Base-by-base conservation (phyloP, 1,140 invertebrate genomes). In the Galleria mellonella region DNA sequence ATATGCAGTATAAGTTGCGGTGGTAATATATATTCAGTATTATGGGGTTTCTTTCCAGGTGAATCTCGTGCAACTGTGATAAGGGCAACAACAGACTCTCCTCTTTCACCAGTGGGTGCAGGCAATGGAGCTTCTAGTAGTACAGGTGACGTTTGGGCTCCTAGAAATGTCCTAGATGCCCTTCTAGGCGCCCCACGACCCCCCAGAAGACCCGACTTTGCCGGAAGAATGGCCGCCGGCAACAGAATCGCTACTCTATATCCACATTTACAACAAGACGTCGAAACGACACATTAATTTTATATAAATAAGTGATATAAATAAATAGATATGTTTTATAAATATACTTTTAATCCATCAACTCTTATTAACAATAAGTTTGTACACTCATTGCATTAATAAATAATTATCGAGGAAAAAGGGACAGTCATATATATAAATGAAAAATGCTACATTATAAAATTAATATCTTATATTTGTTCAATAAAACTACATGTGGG, bases 11-110 rank as follows among this genome's bases (percentile, higher is more conserved):
- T 23, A 23, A 3, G 17, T 6, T 23, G 17, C 17, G 6, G n/a
- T n/a, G n/a, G n/a, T n/a, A 3, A 23, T 23, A 23, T 2, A 23
- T 23, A 23, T 23, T 3, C 17, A 23, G 17, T 23, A 23, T 23
- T 23, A 6, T 23, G 17, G 6, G 17, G 2, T 23, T 23, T 10
- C n/a, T 3, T 65, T 58, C 0, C 47, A 86, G 86, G 40, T 66
- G 89, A 63, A 37, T 74, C 70, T 28, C 81, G 92, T 32, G 91
- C 89, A 0, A 91, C 89, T 32, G 92, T 94, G 0, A 94, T 94
- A 41, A 83, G 92, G 38, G 92, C 93, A 0, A 93, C 92, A 0
- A 93, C 94, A 0, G 94, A 96, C 67, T 94, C 94, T 0, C 94
- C 94, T 0, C 91, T 95, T 81, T 94, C 94, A 0, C 92, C 93